phyloP scores from a whole-genome alignment of 2,797 vertebrate genomes.

The Falco columbarius region DNA sequence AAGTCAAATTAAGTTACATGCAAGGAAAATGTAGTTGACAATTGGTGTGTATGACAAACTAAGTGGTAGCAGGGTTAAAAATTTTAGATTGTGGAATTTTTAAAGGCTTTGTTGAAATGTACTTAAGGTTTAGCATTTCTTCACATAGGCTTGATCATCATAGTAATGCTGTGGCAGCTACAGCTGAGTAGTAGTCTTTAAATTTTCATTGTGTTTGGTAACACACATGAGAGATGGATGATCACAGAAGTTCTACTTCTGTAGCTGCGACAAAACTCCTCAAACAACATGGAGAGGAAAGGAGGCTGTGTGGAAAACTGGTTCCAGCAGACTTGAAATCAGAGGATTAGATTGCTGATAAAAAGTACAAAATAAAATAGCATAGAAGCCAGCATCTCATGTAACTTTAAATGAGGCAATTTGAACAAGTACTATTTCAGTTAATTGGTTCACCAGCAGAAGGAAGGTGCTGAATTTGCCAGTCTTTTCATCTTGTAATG shows the following conservation, averaged over 20 bases:
- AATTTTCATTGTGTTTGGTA: neutral
- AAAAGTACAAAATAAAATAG: neutral
- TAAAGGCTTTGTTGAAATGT: neutral
- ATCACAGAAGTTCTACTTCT: neutral
- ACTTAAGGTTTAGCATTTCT: neutral
- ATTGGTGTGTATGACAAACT: neutral
- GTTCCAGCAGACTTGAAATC: neutral
- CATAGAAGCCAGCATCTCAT: neutral
- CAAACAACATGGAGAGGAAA: neutral
- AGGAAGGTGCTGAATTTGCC: neutral
- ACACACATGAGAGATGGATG: neutral
- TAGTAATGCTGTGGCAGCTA: neutral
- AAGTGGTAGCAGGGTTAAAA: neutral
- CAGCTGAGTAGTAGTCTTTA: neutral
- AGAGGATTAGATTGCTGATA: neutral
- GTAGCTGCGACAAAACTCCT: neutral
- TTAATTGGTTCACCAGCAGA: neutral
- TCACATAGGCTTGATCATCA: neutral
- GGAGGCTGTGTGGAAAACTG: neutral
- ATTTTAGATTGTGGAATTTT: neutral
- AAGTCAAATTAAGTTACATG: neutral
- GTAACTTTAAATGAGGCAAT: neutral
- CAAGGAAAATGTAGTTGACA: neutral
- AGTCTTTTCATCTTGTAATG: neutral
- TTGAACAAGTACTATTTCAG: neutral